Base-by-base conservation (phyloP, 2,888 invertebrate species). In the Tribolium freemani region DNA sequence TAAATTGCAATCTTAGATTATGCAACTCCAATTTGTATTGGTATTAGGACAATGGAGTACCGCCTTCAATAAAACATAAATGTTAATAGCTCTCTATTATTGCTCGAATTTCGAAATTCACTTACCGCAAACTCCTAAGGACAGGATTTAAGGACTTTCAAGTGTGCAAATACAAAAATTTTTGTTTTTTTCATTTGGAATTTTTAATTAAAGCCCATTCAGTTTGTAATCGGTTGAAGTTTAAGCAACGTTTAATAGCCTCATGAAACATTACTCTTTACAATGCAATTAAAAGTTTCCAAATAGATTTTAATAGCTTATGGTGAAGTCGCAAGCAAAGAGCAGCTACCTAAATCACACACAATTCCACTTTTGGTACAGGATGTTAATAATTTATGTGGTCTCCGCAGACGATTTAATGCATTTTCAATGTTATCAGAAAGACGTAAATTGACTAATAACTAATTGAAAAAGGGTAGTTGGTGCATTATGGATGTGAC, bases 251-350 rank as follows among this genome's bases (percentile, higher is more conserved):
- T 53, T 64, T 54, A 64, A 64, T 64, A 54, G 64, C 44, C 45
- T 64, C 53, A 64, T 64, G 54, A 64, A 53, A 54, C 63, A 64
- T 64, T 64, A 64, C 44, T 64, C 64, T 64, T 53, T 64, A 45
- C 64, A 54, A 44, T 64, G 64, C 64, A 64, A 64, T 64, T 64
- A 64, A 64, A 64, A 64, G 53, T 64, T 64, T 64, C 44, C 44
- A 54, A 54, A 64, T 64, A 54, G 53, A 64, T 64, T 64, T 64
- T 53, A 64, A 54, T 64, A 44, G 54, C 64, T 64, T 20, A 64
- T 51, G 45, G 38, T 57, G 38, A 4, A 48, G 51, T 63, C 54
- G 11, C 31, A 26, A 51, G 51, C 10, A 63, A 38, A 44, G n/a
- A 46, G 16, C 20, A 48, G 10, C 31, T 30, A 57, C 44, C 16